Percentiles rank a stretch among this genome's conserved stretches.
These are phyloP conservation scores for Atlantisia rogersi DNA, from an alignment of 2,113 vertebrate genomes.

Conservation along the genomic window DNA sequence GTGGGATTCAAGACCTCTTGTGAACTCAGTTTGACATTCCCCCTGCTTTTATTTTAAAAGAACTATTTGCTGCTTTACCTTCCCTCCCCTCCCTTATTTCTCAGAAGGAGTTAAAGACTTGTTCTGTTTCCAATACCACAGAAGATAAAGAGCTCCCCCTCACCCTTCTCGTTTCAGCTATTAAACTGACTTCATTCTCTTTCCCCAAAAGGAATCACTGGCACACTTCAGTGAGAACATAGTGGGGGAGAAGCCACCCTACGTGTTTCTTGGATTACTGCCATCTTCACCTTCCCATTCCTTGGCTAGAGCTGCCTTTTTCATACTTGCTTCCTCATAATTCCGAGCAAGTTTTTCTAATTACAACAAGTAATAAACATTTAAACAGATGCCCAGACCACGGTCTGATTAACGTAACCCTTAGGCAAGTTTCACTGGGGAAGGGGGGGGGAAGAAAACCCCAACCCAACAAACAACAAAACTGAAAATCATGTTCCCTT, in stretches of 20 bases:
- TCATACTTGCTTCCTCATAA: not conserved
- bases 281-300: conserved; percentile 17
- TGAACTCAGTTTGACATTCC: not conserved
- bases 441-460: too few relatives aligned
- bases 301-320: conserved; percentile 1
- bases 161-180: not conserved
- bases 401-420: conserved; percentile 49
- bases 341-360: conserved; percentile 43
- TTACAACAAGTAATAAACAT: conserved; percentile 39
- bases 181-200: not conserved
- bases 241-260: not conserved
- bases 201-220: not conserved
- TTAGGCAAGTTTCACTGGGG: conserved; percentile 37
- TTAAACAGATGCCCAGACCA: conserved; percentile 43
- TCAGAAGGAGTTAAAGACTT: not conserved
- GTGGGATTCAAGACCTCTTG: not conserved
- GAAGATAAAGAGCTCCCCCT: not conserved
- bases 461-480: not conserved
- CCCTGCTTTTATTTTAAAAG: not conserved
- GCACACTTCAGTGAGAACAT: not conserved
- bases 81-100: not conserved
- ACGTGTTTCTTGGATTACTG: not conserved
- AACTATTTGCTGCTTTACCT: not conserved
- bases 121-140: not conserved
- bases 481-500: not conserved